phyloP scores from a whole-genome alignment of 2,888 invertebrate genomes.

The Ceramica pisi region DNA sequence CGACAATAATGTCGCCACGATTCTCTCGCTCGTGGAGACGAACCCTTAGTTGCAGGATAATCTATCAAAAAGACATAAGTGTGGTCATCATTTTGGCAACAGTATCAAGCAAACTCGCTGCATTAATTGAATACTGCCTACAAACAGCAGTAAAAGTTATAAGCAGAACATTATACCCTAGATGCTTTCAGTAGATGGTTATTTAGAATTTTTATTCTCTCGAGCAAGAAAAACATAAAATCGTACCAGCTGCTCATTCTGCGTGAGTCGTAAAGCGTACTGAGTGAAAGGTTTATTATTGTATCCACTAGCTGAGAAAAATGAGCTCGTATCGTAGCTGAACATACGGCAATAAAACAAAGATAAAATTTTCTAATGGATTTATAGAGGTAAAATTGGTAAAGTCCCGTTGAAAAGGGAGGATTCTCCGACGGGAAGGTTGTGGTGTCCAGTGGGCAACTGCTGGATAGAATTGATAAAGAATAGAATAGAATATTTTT shows the following conservation, averaged over 20 bases:
- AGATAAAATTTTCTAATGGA: neutral
- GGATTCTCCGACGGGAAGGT: too few species aligned
- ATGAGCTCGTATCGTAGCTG: slow-evolving; percentile 11
- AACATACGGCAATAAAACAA: slow-evolving; percentile 21
- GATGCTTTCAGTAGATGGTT: slow-evolving; percentile 15
- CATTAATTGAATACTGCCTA: neutral
- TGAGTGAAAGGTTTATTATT: slow-evolving; percentile 50
- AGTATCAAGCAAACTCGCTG: neutral
- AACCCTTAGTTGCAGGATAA: too few species aligned
- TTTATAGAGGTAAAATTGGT: too few species aligned
- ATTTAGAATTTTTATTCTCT: slow-evolving; percentile 35
- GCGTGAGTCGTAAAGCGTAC: slow-evolving; percentile 33
- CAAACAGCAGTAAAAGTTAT: neutral
- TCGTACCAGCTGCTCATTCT: slow-evolving; percentile 37
- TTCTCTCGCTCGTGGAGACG: too few species aligned
- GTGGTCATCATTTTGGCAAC: neutral
- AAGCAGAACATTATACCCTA: slow-evolving; percentile 3
- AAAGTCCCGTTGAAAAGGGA: too few species aligned
- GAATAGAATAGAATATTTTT: too few species aligned
- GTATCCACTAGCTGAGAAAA: slow-evolving; percentile 25
- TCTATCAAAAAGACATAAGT: neutral
- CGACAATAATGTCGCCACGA: too few species aligned
- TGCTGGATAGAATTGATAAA: too few species aligned
- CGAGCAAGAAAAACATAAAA: slow-evolving; percentile 33
- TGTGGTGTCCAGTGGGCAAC: too few species aligned